Conservation (phyloP, 2,888 invertebrate genomes). For the Microchrysa polita region DNA sequence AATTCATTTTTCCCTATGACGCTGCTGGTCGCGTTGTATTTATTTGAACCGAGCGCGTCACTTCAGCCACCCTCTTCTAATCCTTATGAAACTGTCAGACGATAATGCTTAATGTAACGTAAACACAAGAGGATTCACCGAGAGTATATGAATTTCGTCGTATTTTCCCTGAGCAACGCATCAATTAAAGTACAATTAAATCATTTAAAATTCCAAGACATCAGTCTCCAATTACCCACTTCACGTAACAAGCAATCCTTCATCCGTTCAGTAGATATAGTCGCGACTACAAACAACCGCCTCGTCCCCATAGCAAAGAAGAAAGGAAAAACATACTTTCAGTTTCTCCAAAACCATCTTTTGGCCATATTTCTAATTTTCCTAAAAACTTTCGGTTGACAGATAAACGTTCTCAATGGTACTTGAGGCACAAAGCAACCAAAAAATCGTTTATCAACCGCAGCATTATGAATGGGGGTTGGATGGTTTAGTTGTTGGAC, state of each 20-base stretch:
- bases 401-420: conserved; percentile 41
- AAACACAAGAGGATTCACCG: conserved; percentile 10
- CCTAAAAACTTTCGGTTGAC: conserved; percentile 41
- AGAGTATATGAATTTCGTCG: too few species aligned
- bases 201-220: conserved; percentile 37
- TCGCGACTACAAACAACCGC: too few species aligned
- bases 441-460: conserved; percentile 45
- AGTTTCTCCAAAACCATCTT: too few species aligned
- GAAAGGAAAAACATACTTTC: too few species aligned
- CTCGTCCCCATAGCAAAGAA: too few species aligned
- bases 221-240: conserved; percentile 35
- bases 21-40: not conserved
- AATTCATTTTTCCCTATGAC: too few species aligned
- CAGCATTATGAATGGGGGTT: conserved; percentile 11
- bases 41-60: too few species aligned
- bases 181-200: conserved; percentile 39
- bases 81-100: not conserved
- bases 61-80: too few species aligned
- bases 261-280: not conserved
- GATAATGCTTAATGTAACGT: not conserved
- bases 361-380: conserved; percentile 38
- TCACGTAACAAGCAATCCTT: conserved; percentile 24
- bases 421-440: conserved; percentile 39
- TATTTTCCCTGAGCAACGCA: conserved; percentile 7
- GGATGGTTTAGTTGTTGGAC: too few species aligned